Conservation (phyloP, 2,888 invertebrate genomes). For the Scaptomyza parva region DNA sequence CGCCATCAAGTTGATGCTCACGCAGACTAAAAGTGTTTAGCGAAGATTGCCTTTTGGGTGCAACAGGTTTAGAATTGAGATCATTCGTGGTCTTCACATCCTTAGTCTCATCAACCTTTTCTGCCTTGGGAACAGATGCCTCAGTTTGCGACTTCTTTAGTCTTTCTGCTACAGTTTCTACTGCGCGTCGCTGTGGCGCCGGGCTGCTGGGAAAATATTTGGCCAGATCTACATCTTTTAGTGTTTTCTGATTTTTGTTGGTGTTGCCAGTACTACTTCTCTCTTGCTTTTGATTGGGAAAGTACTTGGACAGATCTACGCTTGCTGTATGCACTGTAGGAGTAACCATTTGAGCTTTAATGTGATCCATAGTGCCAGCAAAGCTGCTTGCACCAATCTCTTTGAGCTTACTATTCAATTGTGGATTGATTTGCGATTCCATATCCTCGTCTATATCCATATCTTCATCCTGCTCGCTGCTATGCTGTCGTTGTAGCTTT, state of each 20-base stretch:
- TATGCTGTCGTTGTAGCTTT: constrained; percentile 57
- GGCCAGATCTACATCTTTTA: constrained; percentile 84
- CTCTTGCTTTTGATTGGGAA: constrained; percentile 83
- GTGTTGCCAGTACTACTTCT: constrained; percentile 70
- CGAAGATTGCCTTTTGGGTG: constrained; percentile 68
- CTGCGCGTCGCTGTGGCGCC: constrained; percentile 78
- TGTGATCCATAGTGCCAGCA: constrained; percentile 83
- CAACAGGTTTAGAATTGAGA: constrained; percentile 46
- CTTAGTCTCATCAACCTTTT: constrained; percentile 9
- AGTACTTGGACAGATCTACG: constrained; percentile 84
- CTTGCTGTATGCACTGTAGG: constrained; percentile 80
- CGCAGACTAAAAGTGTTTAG: constrained; percentile 78
- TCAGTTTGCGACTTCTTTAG: constrained; percentile 80
- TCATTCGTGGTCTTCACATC: constrained; percentile 4
- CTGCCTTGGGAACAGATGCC: constrained; percentile 45
- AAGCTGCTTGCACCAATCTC: constrained; percentile 84
- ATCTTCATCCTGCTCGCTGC: constrained; percentile 57
- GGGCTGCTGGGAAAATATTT: constrained; percentile 84
- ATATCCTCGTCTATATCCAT: constrained; percentile 76
- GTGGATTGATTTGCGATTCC: constrained; percentile 63
- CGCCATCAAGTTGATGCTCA: constrained; percentile 84
- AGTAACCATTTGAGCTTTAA: constrained; percentile 82
- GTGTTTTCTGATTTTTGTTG: constrained; percentile 84
- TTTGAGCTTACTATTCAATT: constrained; percentile 79
- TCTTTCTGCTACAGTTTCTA: constrained; percentile 80